Percentiles rank a stretch among this genome's conserved stretches.
These are phyloP conservation scores for Epinephelus cyanopodus DNA, from an alignment of 2,113 vertebrate genomes.

Conservation along the genomic window DNA sequence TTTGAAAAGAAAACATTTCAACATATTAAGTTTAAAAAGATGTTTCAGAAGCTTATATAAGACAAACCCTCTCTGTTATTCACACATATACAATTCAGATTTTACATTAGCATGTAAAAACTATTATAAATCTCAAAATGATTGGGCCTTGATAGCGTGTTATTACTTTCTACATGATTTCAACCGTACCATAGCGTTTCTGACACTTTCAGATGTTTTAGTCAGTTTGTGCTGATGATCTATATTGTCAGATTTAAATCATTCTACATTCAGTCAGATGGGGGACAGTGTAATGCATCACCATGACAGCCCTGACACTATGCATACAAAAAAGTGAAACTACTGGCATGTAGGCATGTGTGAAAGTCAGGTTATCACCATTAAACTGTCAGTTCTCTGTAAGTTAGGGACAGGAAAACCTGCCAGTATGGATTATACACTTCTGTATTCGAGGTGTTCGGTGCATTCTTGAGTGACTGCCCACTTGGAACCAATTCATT, in stretches of 20 bases:
- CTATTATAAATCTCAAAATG: neutral
- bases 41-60: neutral
- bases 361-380: constrained; percentile 24
- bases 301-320: neutral
- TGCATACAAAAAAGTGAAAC: constrained; percentile 6
- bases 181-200: neutral
- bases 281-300: constrained; percentile 18
- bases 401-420: constrained; percentile 10
- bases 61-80: neutral
- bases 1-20: neutral
- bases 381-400: constrained; percentile 42
- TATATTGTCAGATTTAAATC: neutral
- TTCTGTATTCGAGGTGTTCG: neutral
- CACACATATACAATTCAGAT: neutral
- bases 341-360: constrained; percentile 10
- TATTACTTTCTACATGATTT: neutral
- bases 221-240: neutral
- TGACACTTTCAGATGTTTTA: neutral
- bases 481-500: constrained; percentile 47
- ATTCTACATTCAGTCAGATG: constrained; percentile 1
- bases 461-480: constrained; percentile 32
- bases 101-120: neutral
- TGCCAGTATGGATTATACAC: constrained; percentile 2
- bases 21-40: neutral
- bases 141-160: neutral